phyloP scores from a whole-genome alignment of 1,140 invertebrate genomes.

The Drosophila malerkotliana region DNA sequence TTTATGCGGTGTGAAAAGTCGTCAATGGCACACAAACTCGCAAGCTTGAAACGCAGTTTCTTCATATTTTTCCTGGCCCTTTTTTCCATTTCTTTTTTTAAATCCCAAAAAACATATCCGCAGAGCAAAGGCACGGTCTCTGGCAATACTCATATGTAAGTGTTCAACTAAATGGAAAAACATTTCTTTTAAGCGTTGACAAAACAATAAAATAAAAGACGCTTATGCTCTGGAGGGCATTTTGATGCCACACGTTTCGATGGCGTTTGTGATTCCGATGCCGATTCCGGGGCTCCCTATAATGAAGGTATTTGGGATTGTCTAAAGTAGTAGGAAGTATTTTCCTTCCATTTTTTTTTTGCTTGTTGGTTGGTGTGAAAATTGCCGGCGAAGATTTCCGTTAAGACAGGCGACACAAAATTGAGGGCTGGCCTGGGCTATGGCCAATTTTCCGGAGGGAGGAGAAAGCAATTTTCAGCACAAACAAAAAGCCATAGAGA shows the following conservation, averaged over 20 bases:
- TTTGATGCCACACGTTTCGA: conserved; percentile 52
- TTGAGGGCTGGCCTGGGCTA: conserved; percentile 14
- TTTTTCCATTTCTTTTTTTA: conserved; percentile 19
- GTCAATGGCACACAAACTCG: conserved; percentile 48
- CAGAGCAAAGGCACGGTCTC: conserved; percentile 16
- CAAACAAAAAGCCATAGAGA: conserved; percentile 53
- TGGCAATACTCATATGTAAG: conserved; percentile 76
- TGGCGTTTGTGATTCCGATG: conserved; percentile 51
- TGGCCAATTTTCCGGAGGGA: conserved; percentile 55
- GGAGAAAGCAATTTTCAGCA: conserved; percentile 49
- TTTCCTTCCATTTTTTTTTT: conserved; percentile 22
- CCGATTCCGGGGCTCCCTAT: conserved; percentile 40
- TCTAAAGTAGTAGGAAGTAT: conserved; percentile 46
- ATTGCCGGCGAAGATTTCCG: conserved; percentile 68
- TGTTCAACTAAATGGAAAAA: conserved; percentile 80
- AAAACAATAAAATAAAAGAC: conserved; percentile 80
- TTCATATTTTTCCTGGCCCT: conserved; percentile 20
- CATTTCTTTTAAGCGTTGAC: conserved; percentile 81
- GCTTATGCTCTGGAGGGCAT: conserved; percentile 65
- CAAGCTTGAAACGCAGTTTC: conserved; percentile 59
- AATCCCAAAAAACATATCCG: conserved; percentile 68
- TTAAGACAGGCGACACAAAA: conserved; percentile 35
- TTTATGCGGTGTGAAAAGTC: conserved; percentile 81
- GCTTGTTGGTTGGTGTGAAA: conserved; percentile 44
- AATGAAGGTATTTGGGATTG: conserved; percentile 77